Percentiles rank a stretch among this genome's conserved stretches.
Conservation (phyloP, 2,888 invertebrate species). For the Alentia gelatinosa region DNA sequence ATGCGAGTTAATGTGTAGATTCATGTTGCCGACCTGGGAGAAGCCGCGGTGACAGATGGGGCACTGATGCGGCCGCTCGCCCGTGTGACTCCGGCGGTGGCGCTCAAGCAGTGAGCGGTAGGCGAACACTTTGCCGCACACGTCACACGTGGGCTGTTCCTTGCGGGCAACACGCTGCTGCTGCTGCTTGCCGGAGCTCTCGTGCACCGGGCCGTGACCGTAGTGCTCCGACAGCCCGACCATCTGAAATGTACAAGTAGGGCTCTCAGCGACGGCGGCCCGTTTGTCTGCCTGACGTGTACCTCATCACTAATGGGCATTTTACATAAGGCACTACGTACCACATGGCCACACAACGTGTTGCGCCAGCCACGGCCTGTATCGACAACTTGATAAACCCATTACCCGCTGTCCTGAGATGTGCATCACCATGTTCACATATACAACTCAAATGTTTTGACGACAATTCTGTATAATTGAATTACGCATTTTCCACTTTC, state of each 20-base stretch:
- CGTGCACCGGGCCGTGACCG: neutral
- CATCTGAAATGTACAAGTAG: neutral
- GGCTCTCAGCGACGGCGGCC: neutral
- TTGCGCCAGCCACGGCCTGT: too few species aligned
- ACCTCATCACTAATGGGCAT: too few species aligned
- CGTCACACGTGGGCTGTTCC: neutral
- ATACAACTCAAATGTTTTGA: too few species aligned
- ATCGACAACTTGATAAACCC: too few species aligned
- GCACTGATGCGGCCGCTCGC: neutral
- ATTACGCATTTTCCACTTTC: too few species aligned
- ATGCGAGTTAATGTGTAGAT: slow-evolving; percentile 4
- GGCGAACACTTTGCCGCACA: neutral
- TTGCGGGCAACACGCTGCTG: neutral
- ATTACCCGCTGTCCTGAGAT: too few species aligned
- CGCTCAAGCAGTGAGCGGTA: slow-evolving; percentile 18
- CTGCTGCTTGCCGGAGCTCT: neutral
- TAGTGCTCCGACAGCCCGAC: neutral
- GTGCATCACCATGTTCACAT: too few species aligned
- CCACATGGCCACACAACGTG: too few species aligned
- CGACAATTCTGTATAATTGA: too few species aligned
- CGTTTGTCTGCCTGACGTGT: too few species aligned
- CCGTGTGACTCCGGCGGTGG: slow-evolving; percentile 20
- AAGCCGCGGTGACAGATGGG: neutral
- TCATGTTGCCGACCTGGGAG: slow-evolving; percentile 29
- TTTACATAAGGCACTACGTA: too few species aligned